Percentiles rank a stretch among this genome's conserved stretches.
phyloP scores from a whole-genome alignment of 2,113 vertebrate genomes.

The Podarcis raffonei region DNA sequence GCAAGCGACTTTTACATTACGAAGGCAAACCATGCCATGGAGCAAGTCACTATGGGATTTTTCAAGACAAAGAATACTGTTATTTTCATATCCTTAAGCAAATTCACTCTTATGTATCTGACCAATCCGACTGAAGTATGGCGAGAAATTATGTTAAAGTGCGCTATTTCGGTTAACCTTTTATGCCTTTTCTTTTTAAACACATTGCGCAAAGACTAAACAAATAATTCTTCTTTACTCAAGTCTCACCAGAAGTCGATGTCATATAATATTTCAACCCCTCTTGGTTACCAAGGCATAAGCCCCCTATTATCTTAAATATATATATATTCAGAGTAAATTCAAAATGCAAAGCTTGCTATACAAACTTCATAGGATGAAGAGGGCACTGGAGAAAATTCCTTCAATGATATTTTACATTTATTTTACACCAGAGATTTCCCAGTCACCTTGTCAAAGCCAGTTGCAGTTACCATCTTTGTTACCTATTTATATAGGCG shows the following conservation, averaged over 20 bases:
- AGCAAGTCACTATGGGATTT: not conserved
- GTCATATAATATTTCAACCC: not conserved
- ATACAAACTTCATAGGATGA: not conserved
- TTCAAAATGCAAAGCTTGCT: not conserved
- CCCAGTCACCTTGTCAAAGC: not conserved
- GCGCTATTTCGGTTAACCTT: not conserved
- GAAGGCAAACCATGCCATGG: not conserved
- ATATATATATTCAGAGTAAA: not conserved
- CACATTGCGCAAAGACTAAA: not conserved
- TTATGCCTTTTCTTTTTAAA: not conserved
- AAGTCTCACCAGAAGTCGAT: not conserved
- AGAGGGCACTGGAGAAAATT: not conserved
- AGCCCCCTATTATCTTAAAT: not conserved
- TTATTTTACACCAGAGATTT: not conserved
- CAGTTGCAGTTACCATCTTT: not conserved
- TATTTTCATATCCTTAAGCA: slow-evolving; percentile 10
- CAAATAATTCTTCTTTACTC: not conserved
- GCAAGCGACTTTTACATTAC: not conserved
- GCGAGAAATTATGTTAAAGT: not conserved
- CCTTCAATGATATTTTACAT: not conserved
- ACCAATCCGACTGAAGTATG: not conserved
- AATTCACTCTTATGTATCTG: not conserved
- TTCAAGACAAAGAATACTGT: not conserved
- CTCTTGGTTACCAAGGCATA: not conserved
- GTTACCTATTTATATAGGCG: not conserved